Base-by-base conservation (phyloP, 2,888 invertebrate species). In the Conomelus anceps region DNA sequence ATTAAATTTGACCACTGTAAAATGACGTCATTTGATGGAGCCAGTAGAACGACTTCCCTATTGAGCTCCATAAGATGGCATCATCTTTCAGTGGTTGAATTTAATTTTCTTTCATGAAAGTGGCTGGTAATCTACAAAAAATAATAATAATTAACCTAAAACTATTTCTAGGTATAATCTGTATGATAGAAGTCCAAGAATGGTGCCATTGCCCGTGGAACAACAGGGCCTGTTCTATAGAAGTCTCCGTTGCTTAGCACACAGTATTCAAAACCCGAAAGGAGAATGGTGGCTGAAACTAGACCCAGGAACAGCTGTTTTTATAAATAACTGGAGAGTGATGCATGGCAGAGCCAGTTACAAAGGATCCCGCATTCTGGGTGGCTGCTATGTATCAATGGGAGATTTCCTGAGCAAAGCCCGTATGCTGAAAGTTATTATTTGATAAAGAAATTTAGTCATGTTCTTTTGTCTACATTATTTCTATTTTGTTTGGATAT, bases 261-360 rank as follows among this genome's bases (percentile, higher is more conserved):
- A 93, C n/a, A 94, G 94, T 91, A 94, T 96, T 23, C 93, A 94
- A 87, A 93, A 94, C 13, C 92, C 93, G 0, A 92, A 93, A 0
- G 94, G 94, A 91, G 95, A 95, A 91, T 95, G 95, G 95, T 93
- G 93, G 91, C 93, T 96, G 24, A 95, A 95, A 93, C 92, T 96
- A 9, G 92, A 92, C 84, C 96, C 97, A 89, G 97, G 97, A 23
- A 94, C 94, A 20, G 95, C 97, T 13, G 93, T 97, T 91, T 95
- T 96, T 88, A 95, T 97, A 91, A 97, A 97, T 92, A 97, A 97
- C 93, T 97, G 96, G 95, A 94, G 97, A 89, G 94, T 97, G 0
- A 93, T 97, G 0, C 97, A 98, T 92, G 97, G 97, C 0, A 94
- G 97, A 87, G 94, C 95, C 0, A 94, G 94, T 0, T 97, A 96